Conservation (phyloP, 2,113 vertebrate species). For the Dicaeum eximium region DNA sequence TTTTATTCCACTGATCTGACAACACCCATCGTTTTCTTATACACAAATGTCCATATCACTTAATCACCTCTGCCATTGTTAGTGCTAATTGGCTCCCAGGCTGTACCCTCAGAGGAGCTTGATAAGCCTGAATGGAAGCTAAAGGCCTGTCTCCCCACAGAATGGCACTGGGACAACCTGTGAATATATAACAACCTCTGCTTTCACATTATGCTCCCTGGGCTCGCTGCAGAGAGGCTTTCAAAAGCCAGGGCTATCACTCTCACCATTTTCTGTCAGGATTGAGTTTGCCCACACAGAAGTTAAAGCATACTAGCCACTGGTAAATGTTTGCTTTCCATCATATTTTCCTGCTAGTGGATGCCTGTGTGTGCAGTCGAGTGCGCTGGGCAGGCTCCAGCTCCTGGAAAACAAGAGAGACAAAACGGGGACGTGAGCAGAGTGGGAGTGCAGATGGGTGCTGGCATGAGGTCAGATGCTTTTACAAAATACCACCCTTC, state of each 20-base stretch:
- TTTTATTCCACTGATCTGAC: constrained; percentile 20
- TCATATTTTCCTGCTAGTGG: neutral
- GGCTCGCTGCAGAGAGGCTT: neutral
- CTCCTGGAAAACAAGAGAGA: neutral
- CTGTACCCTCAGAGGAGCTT: neutral
- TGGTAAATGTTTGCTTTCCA: neutral
- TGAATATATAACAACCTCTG: neutral
- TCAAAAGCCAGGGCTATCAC: neutral
- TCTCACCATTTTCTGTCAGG: neutral
- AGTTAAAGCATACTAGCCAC: neutral
- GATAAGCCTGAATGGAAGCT: neutral
- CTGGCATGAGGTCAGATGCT: neutral
- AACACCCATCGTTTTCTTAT: neutral
- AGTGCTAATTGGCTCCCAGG: constrained; percentile 43
- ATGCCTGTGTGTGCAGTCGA: neutral
- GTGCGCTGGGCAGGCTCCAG: neutral
- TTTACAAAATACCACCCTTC: neutral
- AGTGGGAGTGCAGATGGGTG: neutral
- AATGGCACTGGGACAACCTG: neutral
- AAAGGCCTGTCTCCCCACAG: neutral
- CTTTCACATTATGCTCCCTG: neutral
- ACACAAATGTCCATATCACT: neutral
- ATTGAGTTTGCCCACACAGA: neutral
- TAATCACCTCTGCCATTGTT: constrained; percentile 38
- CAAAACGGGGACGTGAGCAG: neutral